Evolutionary conservation across 2,888 invertebrate species (phyloP), one percentile per base, ranked within the genome.

Genomic region (Galeruca laticollis): DNA sequence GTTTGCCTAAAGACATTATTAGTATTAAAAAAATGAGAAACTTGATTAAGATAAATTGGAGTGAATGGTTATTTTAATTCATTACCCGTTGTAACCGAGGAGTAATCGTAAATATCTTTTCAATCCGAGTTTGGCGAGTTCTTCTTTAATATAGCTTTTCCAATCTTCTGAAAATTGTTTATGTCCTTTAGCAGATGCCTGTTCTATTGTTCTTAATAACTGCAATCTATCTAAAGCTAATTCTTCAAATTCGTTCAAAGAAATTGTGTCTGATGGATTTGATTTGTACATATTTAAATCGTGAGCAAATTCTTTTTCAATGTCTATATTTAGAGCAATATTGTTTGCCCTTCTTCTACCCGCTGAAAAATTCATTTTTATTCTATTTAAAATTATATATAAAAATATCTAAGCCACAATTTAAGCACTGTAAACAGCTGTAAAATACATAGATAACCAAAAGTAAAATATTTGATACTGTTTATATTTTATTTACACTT

Each of bases 171-270:
- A 90, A 76, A 87, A 88, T 31, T 88, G 78, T 73, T 90, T 90
- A 33, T 90, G 84, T 43, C 90, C 90, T 82, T 90, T 90, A 37
- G 89, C 88, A 43, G 90, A 90, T 4, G 93, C 91, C 70, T 92
- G 89, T 79, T 96, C 95, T 59, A 97, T 87, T 68, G 90, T 89
- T 77, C 95, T 89, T 56, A 97, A 84, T 71, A 95, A 89, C 84
- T 92, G 92, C 18, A 97, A 86, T 76, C 97, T 89, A 82, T 97
- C 96, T 59, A 95, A 84, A 2, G 97, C 95, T 76, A 95, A 88
- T 57, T 93, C 92, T 87, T 97, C 95, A 85, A 98, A 97, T 84
- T 97, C 96, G 72, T 91, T 88, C 21, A 98, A 87, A 66, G 90
- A 88, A 71, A 97, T 90, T 68, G 91, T 89, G 72, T 91, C 91